phyloP scores from a whole-genome alignment of 2,113 vertebrate genomes.

The Dicrurus megarhynchus region DNA sequence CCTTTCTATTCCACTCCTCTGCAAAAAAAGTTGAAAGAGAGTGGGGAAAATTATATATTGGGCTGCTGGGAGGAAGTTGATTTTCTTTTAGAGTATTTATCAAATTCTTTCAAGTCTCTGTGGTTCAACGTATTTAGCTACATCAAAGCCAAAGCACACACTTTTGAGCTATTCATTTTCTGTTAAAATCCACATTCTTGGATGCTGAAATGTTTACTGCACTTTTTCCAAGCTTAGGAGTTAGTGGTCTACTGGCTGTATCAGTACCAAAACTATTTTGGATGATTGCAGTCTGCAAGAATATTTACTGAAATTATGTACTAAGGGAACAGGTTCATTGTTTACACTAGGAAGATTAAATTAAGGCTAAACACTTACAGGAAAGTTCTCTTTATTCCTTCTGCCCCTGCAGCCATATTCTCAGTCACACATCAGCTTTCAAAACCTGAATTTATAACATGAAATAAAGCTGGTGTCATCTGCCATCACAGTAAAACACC shows the following conservation, averaged over 20 bases:
- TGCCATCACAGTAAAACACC: background rate
- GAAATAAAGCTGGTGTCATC: background rate
- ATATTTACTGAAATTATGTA: background rate
- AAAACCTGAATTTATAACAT: background rate
- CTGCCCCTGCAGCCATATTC: background rate
- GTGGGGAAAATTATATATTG: background rate
- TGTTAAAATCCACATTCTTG: background rate
- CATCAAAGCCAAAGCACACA: constrained; percentile 9
- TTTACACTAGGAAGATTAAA: background rate
- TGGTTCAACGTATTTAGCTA: constrained; percentile 1
- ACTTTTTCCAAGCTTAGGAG: background rate
- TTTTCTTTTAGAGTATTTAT: constrained; percentile 2
- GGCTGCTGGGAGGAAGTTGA: background rate
- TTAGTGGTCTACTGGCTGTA: background rate
- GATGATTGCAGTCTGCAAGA: background rate
- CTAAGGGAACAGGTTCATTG: background rate
- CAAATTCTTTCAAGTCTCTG: constrained; percentile 16
- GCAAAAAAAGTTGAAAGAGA: background rate
- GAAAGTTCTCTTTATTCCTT: background rate
- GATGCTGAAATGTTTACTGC: background rate
- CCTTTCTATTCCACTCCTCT: background rate
- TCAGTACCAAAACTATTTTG: background rate
- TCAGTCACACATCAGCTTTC: background rate
- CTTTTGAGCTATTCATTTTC: background rate
- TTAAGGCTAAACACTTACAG: background rate